phyloP scores from a whole-genome alignment of 2,113 vertebrate species.

The Octodon degus region DNA sequence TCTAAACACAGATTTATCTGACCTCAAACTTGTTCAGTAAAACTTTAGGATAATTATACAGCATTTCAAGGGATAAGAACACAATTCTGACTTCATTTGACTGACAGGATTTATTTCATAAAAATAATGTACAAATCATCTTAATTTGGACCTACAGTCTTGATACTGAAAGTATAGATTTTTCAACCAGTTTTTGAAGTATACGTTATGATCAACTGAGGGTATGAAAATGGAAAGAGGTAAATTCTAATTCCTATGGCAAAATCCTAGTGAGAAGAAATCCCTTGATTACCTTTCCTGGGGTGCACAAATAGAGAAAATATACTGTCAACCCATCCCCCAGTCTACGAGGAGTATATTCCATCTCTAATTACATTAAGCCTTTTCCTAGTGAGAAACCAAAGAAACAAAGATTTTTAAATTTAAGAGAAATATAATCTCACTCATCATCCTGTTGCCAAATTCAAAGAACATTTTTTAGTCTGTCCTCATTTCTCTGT shows the following conservation, averaged over 20 bases:
- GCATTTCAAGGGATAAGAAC: not conserved
- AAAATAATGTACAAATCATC: not conserved
- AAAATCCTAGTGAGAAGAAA: not conserved
- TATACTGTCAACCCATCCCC: not conserved
- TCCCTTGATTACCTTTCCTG: not conserved
- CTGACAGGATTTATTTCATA: not conserved
- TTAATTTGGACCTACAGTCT: not conserved
- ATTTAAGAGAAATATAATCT: not conserved
- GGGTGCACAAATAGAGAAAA: not conserved
- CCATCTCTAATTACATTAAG: not conserved
- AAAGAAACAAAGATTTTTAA: not conserved
- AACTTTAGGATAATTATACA: not conserved
- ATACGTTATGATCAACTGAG: not conserved
- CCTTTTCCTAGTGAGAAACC: not conserved
- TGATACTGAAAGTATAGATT: constrained; percentile 1
- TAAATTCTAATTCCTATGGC: not conserved
- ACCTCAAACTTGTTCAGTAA: not conserved
- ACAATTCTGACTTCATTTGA: not conserved
- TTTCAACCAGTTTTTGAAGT: not conserved
- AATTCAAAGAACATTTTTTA: constrained; percentile 18
- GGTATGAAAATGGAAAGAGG: not conserved
- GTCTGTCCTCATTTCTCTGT: not conserved
- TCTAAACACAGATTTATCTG: not conserved
- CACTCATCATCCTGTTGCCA: not conserved
- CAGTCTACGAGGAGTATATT: too few relatives aligned